Conservation (phyloP, 2,888 invertebrate species). For the Limenitis camilla region DNA sequence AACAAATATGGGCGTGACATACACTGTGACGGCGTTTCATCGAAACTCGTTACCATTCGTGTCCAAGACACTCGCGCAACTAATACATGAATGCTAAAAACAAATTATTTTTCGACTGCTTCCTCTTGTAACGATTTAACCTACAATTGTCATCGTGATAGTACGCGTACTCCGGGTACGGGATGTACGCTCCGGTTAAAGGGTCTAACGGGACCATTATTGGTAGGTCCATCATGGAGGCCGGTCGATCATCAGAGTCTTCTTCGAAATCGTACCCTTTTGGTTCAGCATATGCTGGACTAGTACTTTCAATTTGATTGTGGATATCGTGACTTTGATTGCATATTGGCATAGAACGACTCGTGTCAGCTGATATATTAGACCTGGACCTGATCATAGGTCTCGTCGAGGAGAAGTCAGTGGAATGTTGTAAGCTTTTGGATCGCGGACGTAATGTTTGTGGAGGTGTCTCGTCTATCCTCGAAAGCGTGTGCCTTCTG, state of each 20-base stretch:
- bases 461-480: conserved; percentile 61
- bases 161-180: conserved; percentile 58
- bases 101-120: conserved; percentile 52
- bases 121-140: conserved; percentile 43
- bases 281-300: conserved; percentile 64
- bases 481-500: conserved; percentile 53
- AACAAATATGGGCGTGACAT: conserved; percentile 51
- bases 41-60: conserved; percentile 67
- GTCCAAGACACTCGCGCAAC: conserved; percentile 47
- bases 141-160: conserved; percentile 52
- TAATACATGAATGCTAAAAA: conserved; percentile 72
- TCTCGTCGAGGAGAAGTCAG: conserved; percentile 57
- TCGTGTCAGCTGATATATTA: conserved; percentile 64
- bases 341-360: conserved; percentile 63
- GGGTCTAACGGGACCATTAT: conserved; percentile 57
- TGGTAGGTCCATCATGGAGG: conserved; percentile 59
- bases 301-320: conserved; percentile 44
- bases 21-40: conserved; percentile 63
- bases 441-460: conserved; percentile 38
- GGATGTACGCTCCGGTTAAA: conserved; percentile 53
- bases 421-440: conserved; percentile 52
- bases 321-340: conserved; percentile 55
- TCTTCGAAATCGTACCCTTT: conserved; percentile 39
- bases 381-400: conserved; percentile 56
- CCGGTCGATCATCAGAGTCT: conserved; percentile 44